Evolutionary conservation across 35 echinoderm and acorn worm species (phyloP).

Genomic region (Ophioderma brevispina): DNA sequence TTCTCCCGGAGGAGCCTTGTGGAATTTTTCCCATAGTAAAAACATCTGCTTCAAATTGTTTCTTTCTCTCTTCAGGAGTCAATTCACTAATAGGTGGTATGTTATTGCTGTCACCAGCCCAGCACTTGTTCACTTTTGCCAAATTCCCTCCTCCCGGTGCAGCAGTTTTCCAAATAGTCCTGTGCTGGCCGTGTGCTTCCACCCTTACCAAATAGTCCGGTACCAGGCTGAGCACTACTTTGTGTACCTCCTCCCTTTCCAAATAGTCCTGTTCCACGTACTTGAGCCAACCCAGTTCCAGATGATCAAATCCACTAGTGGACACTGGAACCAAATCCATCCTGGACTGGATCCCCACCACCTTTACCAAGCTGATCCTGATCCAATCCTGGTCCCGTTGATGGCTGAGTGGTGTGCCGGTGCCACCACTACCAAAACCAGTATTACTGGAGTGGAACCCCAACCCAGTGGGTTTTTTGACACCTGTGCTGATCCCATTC

Average conservation of each 20-base stretch:
- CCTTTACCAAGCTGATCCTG: not conserved
- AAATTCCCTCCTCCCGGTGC: not conserved
- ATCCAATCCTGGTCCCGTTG: constrained; percentile 34
- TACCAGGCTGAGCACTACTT: not conserved
- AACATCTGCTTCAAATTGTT: constrained; percentile 71
- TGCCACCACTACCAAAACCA: not conserved
- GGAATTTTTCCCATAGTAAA: constrained; percentile 88
- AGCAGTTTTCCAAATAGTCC: constrained; percentile 50
- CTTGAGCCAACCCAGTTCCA: not conserved
- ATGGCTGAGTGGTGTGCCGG: not conserved
- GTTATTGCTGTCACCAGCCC: constrained; percentile 12
- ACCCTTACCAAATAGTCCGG: not conserved
- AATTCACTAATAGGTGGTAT: constrained; percentile 57
- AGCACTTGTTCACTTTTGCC: not conserved
- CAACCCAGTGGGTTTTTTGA: not conserved
- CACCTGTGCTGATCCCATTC: not conserved
- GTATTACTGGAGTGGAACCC: not conserved
- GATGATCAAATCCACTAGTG: not conserved
- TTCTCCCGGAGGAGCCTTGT: constrained; percentile 77
- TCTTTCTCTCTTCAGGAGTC: constrained; percentile 78
- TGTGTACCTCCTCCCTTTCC: not conserved
- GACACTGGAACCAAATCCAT: constrained; percentile 34
- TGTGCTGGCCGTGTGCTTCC: not conserved
- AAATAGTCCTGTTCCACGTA: not conserved
- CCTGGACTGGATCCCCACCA: too few relatives aligned